Conservation (phyloP, 2,888 invertebrate genomes). For the Epinotia brunnichana region DNA sequence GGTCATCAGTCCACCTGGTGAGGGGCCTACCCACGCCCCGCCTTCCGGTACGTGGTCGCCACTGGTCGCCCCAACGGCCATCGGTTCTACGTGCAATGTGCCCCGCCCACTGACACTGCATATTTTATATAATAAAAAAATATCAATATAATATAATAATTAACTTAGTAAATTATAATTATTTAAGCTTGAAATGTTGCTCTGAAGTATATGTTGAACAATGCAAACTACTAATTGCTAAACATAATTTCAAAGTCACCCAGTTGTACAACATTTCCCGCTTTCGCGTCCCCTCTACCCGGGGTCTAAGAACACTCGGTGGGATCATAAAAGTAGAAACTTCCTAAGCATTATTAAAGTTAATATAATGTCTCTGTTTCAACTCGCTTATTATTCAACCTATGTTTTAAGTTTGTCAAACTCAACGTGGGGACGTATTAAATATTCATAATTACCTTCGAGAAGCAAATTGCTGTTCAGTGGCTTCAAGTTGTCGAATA, state of each 20-base stretch:
- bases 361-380: slow-evolving; percentile 69
- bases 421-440: slow-evolving; percentile 63
- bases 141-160: too few species aligned
- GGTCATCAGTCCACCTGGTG: too few species aligned
- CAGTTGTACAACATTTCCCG: slow-evolving; percentile 58
- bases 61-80: too few species aligned
- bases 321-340: slow-evolving; percentile 74
- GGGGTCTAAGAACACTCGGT: slow-evolving; percentile 64
- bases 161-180: too few species aligned
- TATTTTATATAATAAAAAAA: too few species aligned
- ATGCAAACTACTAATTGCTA: too few species aligned
- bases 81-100: too few species aligned
- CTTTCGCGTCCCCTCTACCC: slow-evolving; percentile 52
- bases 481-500: slow-evolving; percentile 90
- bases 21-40: too few species aligned
- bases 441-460: slow-evolving; percentile 86
- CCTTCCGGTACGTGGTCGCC: too few species aligned
- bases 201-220: too few species aligned
- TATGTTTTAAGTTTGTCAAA: slow-evolving; percentile 72
- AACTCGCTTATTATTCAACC: slow-evolving; percentile 74
- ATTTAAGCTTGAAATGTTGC: too few species aligned
- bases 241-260: slow-evolving; percentile 48
- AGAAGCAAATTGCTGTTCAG: slow-evolving; percentile 89
- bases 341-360: slow-evolving; percentile 70
- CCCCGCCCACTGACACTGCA: too few species aligned